Percentiles rank a stretch among this genome's conserved stretches.
These are phyloP conservation scores for Bovichtus diacanthus DNA, from an alignment of 2,797 vertebrate genomes.

Conservation along the genomic window DNA sequence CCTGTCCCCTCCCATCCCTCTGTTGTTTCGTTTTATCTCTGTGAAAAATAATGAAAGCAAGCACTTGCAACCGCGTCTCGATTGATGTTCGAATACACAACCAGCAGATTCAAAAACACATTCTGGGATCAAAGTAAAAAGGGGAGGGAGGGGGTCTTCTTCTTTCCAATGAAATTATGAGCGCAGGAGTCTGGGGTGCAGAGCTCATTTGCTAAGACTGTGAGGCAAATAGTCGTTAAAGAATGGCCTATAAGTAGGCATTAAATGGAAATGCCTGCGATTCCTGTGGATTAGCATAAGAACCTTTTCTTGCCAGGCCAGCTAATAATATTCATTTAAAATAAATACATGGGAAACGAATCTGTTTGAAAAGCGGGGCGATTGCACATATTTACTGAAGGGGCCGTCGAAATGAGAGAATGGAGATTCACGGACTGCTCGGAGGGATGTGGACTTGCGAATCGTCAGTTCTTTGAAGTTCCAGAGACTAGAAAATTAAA, in stretches of 20 bases:
- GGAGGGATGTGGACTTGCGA: slow-evolving; percentile 81
- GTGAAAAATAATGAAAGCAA: slow-evolving; percentile 95
- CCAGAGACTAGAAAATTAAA: slow-evolving; percentile 83
- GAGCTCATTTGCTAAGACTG: slow-evolving; percentile 91
- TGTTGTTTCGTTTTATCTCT: slow-evolving; percentile 90
- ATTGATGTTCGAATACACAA: slow-evolving; percentile 96
- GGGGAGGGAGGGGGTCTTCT: slow-evolving; percentile 70
- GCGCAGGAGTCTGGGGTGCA: slow-evolving; percentile 82
- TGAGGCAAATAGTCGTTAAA: slow-evolving; percentile 88
- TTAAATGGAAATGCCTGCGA: slow-evolving; percentile 87
- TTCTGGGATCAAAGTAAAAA: slow-evolving; percentile 93
- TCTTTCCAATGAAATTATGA: slow-evolving; percentile 91
- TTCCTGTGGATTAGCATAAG: slow-evolving; percentile 88
- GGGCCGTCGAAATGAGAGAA: slow-evolving; percentile 81
- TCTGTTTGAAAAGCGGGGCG: slow-evolving; percentile 82
- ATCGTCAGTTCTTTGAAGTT: slow-evolving; percentile 82
- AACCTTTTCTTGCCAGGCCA: slow-evolving; percentile 86
- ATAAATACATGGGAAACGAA: slow-evolving; percentile 80
- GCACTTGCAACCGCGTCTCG: slow-evolving; percentile 89
- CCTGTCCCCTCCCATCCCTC: slow-evolving; percentile 72
- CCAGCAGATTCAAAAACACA: slow-evolving; percentile 92
- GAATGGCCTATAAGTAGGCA: slow-evolving; percentile 84
- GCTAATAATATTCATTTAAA: slow-evolving; percentile 88
- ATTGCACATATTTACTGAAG: slow-evolving; percentile 86
- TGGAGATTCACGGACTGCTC: slow-evolving; percentile 77